Conservation (phyloP, 2,797 vertebrate genomes). For the Gephyroberyx darwinii region DNA sequence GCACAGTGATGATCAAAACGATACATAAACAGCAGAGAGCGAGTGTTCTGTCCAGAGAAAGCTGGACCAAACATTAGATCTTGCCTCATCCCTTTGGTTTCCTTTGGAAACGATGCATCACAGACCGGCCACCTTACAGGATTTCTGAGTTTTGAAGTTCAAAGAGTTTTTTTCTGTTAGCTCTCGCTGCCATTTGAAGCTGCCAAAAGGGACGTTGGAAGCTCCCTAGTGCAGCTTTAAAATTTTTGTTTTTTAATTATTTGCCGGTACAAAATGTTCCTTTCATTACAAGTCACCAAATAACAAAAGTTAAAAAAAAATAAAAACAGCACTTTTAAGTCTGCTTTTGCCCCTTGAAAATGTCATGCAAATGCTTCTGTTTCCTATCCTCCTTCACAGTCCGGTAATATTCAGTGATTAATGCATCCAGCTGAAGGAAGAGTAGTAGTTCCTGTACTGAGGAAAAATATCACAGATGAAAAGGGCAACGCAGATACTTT, state of each 20-base stretch:
- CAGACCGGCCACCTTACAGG: too few species aligned
- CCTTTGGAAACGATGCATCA: too few species aligned
- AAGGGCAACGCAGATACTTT: constrained; percentile 5
- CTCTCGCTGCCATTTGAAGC: neutral
- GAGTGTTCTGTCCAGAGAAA: too few species aligned
- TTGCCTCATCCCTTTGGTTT: too few species aligned
- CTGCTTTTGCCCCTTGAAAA: constrained; percentile 54
- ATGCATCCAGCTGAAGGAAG: constrained; percentile 18
- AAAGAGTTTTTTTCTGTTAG: too few species aligned
- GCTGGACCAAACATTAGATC: too few species aligned
- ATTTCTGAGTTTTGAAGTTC: too few species aligned
- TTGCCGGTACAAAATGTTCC: constrained; percentile 17
- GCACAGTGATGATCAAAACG: too few species aligned
- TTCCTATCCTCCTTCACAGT: constrained; percentile 17
- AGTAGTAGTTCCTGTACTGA: constrained; percentile 24
- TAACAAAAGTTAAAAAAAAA: constrained; percentile 36
- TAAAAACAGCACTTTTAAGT: constrained; percentile 34
- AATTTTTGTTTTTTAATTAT: constrained; percentile 3
- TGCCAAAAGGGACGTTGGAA: neutral
- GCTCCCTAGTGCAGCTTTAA: neutral
- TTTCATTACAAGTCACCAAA: constrained; percentile 34
- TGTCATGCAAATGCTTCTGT: constrained; percentile 33
- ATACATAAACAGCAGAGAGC: too few species aligned
- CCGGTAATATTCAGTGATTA: constrained; percentile 25
- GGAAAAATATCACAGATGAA: constrained; percentile 28